Percentiles rank a stretch among this genome's conserved stretches.
Conservation (phyloP, 2,113 vertebrate genomes). For the Sitta europaea region DNA sequence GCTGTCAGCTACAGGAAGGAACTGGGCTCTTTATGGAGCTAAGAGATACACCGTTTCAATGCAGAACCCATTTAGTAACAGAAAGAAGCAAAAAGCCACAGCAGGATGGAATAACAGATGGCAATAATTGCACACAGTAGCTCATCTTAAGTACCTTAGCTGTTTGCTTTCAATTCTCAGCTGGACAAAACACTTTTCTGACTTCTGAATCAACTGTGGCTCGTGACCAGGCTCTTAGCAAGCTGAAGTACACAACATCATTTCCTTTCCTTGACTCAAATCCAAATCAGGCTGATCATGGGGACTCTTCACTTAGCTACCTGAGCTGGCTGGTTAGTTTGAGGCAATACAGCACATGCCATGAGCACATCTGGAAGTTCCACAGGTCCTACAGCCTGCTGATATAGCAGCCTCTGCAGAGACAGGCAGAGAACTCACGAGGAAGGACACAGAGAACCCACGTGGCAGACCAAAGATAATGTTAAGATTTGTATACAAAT, state of each 20-base stretch:
- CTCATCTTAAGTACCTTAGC: constrained; percentile 26
- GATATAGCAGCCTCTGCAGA: neutral
- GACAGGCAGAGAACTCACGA: neutral
- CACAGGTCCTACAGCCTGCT: neutral
- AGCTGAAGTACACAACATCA: neutral
- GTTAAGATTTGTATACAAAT: neutral
- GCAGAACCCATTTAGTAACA: neutral
- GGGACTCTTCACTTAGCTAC: neutral
- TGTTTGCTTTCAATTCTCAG: constrained; percentile 27
- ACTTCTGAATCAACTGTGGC: neutral
- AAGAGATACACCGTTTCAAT: neutral
- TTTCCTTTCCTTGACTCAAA: neutral
- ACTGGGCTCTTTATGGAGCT: neutral
- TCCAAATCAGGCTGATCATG: neutral
- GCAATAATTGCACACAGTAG: neutral
- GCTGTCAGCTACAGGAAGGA: neutral
- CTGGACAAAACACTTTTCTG: neutral
- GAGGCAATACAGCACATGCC: neutral
- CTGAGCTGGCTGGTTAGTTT: neutral
- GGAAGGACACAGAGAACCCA: neutral
- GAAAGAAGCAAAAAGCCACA: constrained; percentile 17
- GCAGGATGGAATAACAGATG: neutral
- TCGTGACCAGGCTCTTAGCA: neutral
- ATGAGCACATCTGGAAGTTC: neutral
- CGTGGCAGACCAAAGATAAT: neutral